Conservation (phyloP, 2,113 vertebrate genomes). For the Archocentrus centrarchus region DNA sequence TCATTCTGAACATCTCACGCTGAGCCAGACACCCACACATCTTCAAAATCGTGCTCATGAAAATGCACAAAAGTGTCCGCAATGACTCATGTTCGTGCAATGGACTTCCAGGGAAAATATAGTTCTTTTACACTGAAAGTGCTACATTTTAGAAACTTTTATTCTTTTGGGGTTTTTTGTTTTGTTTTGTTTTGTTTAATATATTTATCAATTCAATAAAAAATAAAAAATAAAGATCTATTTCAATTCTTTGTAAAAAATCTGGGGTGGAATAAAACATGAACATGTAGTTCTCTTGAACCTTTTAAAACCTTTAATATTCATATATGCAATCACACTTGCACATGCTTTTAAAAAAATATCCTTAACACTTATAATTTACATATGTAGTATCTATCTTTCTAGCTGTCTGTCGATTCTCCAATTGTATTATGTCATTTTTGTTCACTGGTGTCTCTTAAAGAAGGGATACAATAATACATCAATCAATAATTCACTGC, state of each 20-base stretch:
- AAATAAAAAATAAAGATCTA: not conserved
- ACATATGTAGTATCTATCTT: not conserved
- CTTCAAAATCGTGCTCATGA: slow-evolving; percentile 6
- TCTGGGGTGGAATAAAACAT: not conserved
- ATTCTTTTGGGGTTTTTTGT: not conserved
- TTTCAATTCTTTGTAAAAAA: not conserved
- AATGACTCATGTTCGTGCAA: not conserved
- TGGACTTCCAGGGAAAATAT: slow-evolving; percentile 9
- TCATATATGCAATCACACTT: not conserved
- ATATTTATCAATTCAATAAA: not conserved
- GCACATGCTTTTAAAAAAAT: not conserved
- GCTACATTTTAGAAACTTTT: not conserved
- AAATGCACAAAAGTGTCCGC: not conserved
- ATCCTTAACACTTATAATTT: not conserved
- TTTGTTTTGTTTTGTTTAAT: not conserved
- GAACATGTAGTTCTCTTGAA: not conserved
- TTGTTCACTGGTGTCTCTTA: not conserved
- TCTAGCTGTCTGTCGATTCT: not conserved
- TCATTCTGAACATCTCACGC: slow-evolving; percentile 47
- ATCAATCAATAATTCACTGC: not conserved
- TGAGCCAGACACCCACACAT: slow-evolving; percentile 48
- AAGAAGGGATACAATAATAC: not conserved
- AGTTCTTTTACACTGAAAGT: not conserved
- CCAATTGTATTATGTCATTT: not conserved
- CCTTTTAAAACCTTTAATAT: not conserved